Evolutionary conservation across 2,113 vertebrate species (phyloP), one percentile per base, ranked within the genome.

Genomic region (Mirounga angustirostris): DNA sequence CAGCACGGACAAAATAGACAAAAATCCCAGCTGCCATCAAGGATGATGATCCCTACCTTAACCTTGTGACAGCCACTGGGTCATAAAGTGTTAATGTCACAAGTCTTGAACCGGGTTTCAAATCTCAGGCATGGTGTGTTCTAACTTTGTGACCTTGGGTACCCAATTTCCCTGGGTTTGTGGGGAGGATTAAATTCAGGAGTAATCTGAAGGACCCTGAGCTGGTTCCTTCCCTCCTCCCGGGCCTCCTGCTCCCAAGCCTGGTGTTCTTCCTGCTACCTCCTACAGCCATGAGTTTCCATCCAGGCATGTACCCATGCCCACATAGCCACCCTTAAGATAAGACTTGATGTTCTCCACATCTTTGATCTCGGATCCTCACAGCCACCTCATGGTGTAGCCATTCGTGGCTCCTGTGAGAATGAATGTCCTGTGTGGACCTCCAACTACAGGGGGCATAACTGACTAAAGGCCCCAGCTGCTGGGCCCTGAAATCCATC

Each of bases 101-200:
- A 58, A 56, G 56, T 36, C 61, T 71, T 84, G 18, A 92, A 92
- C 87, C 43, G 28, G 30, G 61, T 26, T 67, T 94, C 59, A 46
- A 73, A 81, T 59, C 67, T 15, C 56, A 76, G 69, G 80, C 54
- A 14, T 21, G 21, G 43, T 65, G 28, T 3, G 0, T 65, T 80
- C 71, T 97, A 91, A 85, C 69, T 43, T 56, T n/a, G 58, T 58
- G n/a, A 59, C 21, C 54, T 92, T n/a, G 59, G 54, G 46, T 21
- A 6, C 43, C 43, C 78, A 30, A 30, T 28, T 63, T 94, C 61
- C 13, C 52, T 61, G 33, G 22, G 30, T 43, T 87, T 94, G 52
- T 36, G 52, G 13, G 9, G 76, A 83, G 56, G 58, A 67, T 40
- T 96, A 91, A 89, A 61, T 56, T 58, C 78, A 91, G 79, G 21